Conservation (phyloP, 2,888 invertebrate genomes). For the Ormyrus nitidulus region DNA sequence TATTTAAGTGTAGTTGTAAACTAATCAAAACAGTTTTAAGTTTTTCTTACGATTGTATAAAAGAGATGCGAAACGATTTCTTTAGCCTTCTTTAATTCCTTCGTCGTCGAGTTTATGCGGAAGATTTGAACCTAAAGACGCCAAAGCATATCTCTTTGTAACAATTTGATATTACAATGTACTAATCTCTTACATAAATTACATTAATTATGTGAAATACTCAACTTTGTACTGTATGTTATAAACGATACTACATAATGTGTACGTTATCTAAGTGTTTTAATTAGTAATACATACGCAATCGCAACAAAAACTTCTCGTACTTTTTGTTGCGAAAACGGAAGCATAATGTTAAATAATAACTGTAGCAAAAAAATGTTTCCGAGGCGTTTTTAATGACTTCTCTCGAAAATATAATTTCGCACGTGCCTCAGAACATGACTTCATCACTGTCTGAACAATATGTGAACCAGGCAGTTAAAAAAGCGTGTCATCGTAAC, state of each 20-base stretch:
- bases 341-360: too few relatives aligned
- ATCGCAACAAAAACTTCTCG: constrained; percentile 3
- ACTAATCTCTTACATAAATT: too few relatives aligned
- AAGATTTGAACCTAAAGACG: too few relatives aligned
- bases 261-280: neutral
- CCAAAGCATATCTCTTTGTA: too few relatives aligned
- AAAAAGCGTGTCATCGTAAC: neutral
- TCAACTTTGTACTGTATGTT: too few relatives aligned
- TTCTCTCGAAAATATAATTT: neutral
- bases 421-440: constrained; percentile 20
- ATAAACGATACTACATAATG: too few relatives aligned
- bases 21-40: constrained; percentile 17
- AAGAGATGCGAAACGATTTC: neutral
- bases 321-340: neutral
- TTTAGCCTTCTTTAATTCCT: neutral
- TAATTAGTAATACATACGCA: neutral
- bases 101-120: too few relatives aligned
- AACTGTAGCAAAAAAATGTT: too few relatives aligned
- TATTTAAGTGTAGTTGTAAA: constrained; percentile 1
- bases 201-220: too few relatives aligned
- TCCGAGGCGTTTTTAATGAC: too few relatives aligned
- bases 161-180: too few relatives aligned
- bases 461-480: constrained; percentile 4
- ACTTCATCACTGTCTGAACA: neutral
- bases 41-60: neutral